Evolutionary conservation across 2,113 vertebrate genomes (phyloP).

Genomic region (Uria lomvia): DNA sequence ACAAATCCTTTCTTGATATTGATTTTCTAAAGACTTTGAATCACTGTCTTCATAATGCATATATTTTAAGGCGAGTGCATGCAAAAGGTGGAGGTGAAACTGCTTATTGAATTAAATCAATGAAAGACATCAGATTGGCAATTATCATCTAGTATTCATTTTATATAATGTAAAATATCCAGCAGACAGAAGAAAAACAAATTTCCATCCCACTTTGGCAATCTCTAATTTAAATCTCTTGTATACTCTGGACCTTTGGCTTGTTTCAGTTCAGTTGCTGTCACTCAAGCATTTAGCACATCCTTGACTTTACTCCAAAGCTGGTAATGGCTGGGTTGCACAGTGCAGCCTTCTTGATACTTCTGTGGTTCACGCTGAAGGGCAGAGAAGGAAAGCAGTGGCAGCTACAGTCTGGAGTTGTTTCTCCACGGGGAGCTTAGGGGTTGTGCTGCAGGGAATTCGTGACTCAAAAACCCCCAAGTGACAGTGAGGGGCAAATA

Average conservation of each 20-base stretch:
- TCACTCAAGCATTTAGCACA: background rate
- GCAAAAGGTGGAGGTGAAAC: conserved; percentile 47
- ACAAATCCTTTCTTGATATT: conserved; percentile 34
- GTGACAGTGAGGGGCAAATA: background rate
- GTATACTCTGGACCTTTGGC: background rate
- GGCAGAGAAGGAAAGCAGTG: background rate
- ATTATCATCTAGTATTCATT: conserved; percentile 9
- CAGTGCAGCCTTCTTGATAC: background rate
- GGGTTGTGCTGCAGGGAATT: background rate
- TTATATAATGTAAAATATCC: background rate
- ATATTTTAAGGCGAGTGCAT: conserved; percentile 26
- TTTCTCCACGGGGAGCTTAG: background rate
- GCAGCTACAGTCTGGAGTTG: background rate
- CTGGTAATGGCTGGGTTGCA: rapidly evolving
- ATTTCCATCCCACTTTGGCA: background rate
- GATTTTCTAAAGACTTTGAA: conserved; percentile 53
- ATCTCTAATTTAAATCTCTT: background rate
- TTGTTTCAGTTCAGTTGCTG: background rate
- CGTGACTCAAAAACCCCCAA: background rate
- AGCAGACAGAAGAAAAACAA: background rate
- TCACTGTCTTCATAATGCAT: conserved; percentile 51
- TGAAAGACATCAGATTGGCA: background rate
- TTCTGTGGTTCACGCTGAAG: background rate
- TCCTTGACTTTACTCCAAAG: background rate
- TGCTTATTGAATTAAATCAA: conserved; percentile 55